Evolutionary conservation across 2,888 invertebrate species (phyloP), one percentile per base, ranked within the genome.

Genomic region (Lithophane socia): DNA sequence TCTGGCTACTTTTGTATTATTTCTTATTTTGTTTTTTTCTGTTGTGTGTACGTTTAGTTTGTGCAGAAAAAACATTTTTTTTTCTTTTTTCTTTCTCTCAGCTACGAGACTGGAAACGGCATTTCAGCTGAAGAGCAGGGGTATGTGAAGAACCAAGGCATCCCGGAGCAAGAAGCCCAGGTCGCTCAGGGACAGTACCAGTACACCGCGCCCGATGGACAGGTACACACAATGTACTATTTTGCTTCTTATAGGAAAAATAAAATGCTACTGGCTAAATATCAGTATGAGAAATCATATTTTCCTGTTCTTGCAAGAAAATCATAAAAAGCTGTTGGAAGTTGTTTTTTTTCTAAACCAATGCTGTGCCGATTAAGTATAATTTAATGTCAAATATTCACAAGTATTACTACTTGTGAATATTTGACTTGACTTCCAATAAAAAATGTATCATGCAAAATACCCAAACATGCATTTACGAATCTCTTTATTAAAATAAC

Each of bases 51-150:
- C 29, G 29, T 29, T 29, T 29, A 1, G 1, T 29, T 29, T 29
- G 29, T 29, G 29, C 29, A 29, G 29, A 29, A 29, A 1, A 29
- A 29, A 29, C 29, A 29, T 29, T 29, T 29, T 29, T 29, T 29
- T 29, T 29, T 0, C 29, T 29, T 29, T 29, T 1, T 29, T 29
- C 29, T 29, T 29, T 29, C 29, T 29, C 29, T 29, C 29, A 96
- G 96, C 83, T 96, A 97, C 89, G 97, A 98, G 89, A 98, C 98
- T 47, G 97, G 97, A 8, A 98, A 98, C 83, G 98, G 98, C 2
- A 98, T 98, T 79, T 88, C 93, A 77, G 97, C 97, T 1, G 96
- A 97, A 44, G 98, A 98, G 88, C 96, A 96, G 72, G 97, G 97
- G 10, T 97, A 94, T 84, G 92, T 97, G 84, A 97, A 97, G 93